Base-by-base conservation (phyloP, 1,140 invertebrate genomes). In the Penaeus indicus region DNA sequence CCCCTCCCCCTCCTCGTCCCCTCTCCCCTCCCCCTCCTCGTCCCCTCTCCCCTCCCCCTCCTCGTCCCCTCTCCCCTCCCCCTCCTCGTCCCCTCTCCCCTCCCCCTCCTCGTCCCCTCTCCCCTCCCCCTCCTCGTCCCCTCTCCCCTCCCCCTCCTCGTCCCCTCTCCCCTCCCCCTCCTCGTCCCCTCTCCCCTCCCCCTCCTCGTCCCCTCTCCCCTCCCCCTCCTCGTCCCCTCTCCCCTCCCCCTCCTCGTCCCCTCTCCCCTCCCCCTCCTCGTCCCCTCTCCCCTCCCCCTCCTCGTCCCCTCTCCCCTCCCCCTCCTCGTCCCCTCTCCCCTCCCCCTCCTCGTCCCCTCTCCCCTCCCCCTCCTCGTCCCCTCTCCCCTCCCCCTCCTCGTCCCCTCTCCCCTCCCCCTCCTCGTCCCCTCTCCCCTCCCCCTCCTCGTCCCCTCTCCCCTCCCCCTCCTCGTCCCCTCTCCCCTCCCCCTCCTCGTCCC, bases 161-260 rank as follows among this genome's bases (percentile, higher is more conserved):
- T 7, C n/a, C 10, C 38, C 13, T 5, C 38, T 13, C 69, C 5
- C 2, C 38, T 25, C 5, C 16, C 1, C 18, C 25, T 72, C 22
- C 25, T 72, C 25, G 18, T 27, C n/a, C 5, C 16, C 25, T 10
- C 2, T 72, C n/a, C 22, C n/a, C 10, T 72, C 22, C 13, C 11
- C n/a, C 11, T 13, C 2, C 2, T 27, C 25, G n/a, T 69, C 0
- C 27, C 11, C 21, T 8, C 64, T 61, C 64, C 81, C 64, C 61
- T 84, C 81, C 64, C 81, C 64, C 81, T 82, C 81, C 64, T 61
- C 64, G 27, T 83, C 81, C 64, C 81, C 64, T 61, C 64, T 19
- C 38, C 19, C 1, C 81, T 25, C 61, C 63, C 21, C 3, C 54
- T 25, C 18, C 25, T 64, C 47, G 27, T 84, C 1, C 7, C n/a